phyloP scores from a whole-genome alignment of 2,888 invertebrate species.

The Griposia aprilina region DNA sequence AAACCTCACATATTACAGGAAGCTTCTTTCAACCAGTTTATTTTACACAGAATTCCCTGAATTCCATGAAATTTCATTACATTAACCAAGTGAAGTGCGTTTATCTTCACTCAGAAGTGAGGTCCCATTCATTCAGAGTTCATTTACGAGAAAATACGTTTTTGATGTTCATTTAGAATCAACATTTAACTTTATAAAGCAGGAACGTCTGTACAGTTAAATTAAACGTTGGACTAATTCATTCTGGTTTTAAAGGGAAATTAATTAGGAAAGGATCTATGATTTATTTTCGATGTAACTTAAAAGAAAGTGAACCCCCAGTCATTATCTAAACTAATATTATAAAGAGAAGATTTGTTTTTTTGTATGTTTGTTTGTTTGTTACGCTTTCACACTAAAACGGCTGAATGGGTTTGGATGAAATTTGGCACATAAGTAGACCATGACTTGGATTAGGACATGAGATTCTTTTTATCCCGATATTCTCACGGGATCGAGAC shows the following conservation, averaged over 20 bases:
- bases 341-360: too few relatives aligned
- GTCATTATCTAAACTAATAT: too few relatives aligned
- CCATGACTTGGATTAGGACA: too few relatives aligned
- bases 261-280: too few relatives aligned
- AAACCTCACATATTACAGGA: slow-evolving; percentile 80
- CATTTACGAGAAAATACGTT: slow-evolving; percentile 71
- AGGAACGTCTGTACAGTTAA: slow-evolving; percentile 1
- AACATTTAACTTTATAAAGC: slow-evolving; percentile 47
- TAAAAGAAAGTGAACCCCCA: not conserved
- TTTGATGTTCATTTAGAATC: slow-evolving; percentile 69
- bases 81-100: slow-evolving; percentile 83
- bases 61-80: slow-evolving; percentile 88
- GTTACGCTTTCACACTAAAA: too few relatives aligned
- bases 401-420: too few relatives aligned
- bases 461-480: too few relatives aligned
- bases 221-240: slow-evolving; percentile 23
- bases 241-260: not conserved
- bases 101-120: slow-evolving; percentile 75
- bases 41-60: slow-evolving; percentile 79
- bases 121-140: slow-evolving; percentile 69
- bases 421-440: too few relatives aligned
- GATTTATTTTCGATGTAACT: not conserved
- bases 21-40: slow-evolving; percentile 82
- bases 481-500: too few relatives aligned
- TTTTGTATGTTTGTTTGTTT: too few relatives aligned